These are phyloP conservation scores for Vespertilio murinus DNA, from an alignment of 2,797 vertebrate species.

Conservation along the genomic window DNA sequence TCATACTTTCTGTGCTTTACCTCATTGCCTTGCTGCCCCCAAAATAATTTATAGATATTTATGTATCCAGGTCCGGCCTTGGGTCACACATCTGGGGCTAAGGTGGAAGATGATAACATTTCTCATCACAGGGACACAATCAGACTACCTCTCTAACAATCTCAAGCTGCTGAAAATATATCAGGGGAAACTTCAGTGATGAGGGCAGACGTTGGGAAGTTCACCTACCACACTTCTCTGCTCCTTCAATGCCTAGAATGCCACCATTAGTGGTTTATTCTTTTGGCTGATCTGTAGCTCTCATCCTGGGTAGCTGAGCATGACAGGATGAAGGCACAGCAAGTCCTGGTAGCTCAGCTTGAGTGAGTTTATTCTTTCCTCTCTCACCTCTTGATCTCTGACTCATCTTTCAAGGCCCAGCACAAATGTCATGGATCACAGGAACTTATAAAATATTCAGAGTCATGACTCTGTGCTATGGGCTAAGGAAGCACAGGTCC, in stretches of 20 bases:
- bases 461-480: background rate
- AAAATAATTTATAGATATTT: background rate
- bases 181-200: background rate
- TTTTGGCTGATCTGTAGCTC: background rate
- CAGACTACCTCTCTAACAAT: background rate
- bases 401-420: conserved; percentile 44
- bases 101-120: background rate
- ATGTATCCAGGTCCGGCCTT: background rate
- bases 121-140: background rate
- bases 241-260: background rate
- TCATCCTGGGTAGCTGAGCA: background rate
- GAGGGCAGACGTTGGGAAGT: background rate
- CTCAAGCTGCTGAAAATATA: background rate
- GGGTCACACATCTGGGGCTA: background rate
- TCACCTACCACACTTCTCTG: background rate
- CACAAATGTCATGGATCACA: conserved; percentile 19
- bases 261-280: background rate
- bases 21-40: background rate
- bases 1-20: background rate
- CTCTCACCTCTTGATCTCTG: conserved; percentile 42
- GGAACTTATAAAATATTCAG: conserved; percentile 39
- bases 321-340: background rate
- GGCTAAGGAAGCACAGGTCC: background rate
- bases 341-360: background rate
- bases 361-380: background rate